Percentiles rank a stretch among this genome's conserved stretches.
phyloP scores from a whole-genome alignment of 2,113 vertebrate species.

The Spilogale gracilis region DNA sequence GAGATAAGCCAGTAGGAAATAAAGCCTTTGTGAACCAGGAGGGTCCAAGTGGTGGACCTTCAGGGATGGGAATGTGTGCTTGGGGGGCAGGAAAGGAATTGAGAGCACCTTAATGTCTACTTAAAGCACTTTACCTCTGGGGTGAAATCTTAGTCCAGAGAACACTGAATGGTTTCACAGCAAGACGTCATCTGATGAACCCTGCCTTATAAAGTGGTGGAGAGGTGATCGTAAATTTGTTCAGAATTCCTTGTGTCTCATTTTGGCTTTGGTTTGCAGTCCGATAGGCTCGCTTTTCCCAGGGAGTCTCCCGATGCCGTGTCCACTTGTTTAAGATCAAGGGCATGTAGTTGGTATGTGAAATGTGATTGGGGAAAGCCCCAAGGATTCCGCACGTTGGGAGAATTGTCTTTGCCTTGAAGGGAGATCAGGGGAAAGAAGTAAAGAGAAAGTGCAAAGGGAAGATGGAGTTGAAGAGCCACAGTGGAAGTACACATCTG shows the following conservation, averaged over 20 bases:
- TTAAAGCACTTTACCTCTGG: constrained; percentile 73
- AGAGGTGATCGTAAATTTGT: constrained; percentile 75
- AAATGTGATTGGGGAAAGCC: constrained; percentile 66
- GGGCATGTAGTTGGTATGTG: constrained; percentile 56
- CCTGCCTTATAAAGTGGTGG: constrained; percentile 67
- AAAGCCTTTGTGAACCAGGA: background rate
- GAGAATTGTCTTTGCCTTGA: background rate
- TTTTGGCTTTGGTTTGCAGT: constrained; percentile 75
- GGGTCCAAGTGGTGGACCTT: background rate
- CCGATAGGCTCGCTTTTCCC: constrained; percentile 65
- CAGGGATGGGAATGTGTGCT: background rate
- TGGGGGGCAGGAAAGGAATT: background rate
- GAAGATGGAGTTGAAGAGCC: background rate
- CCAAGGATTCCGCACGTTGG: constrained; percentile 33
- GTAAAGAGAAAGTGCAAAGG: constrained; percentile 10
- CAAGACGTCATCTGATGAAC: constrained; percentile 77
- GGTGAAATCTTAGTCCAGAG: constrained; percentile 79
- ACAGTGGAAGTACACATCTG: background rate
- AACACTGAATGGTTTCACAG: constrained; percentile 78
- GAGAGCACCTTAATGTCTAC: constrained; percentile 44
- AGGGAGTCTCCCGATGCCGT: constrained; percentile 36
- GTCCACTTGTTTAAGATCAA: constrained; percentile 67
- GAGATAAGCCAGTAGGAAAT: background rate
- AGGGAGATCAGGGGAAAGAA: background rate
- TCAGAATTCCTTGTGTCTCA: constrained; percentile 58